phyloP scores from a whole-genome alignment of 2,797 vertebrate genomes.

The Phoebastria nigripes region DNA sequence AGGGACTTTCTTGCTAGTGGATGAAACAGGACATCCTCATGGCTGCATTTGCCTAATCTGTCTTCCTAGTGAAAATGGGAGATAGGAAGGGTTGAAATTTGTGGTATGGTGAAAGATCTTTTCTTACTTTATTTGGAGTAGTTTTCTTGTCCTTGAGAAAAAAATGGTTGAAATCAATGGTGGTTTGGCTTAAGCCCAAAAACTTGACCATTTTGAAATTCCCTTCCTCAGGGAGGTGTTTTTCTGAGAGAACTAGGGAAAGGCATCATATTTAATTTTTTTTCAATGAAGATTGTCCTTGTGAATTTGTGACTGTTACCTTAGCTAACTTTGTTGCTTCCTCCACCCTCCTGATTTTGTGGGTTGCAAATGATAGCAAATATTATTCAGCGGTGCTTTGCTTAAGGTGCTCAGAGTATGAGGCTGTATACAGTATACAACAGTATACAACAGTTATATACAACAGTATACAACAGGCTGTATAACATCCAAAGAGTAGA shows the following conservation, averaged over 20 bases:
- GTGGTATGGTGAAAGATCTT: not conserved
- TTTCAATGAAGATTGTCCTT: not conserved
- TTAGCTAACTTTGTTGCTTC: not conserved
- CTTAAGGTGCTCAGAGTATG: not conserved
- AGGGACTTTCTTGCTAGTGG: not conserved
- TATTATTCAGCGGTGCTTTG: not conserved
- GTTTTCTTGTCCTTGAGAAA: not conserved
- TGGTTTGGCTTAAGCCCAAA: not conserved
- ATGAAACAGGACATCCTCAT: not conserved
- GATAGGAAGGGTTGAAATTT: not conserved
- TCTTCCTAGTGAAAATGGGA: not conserved
- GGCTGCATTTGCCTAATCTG: not conserved
- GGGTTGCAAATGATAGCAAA: not conserved
- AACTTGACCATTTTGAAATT: not conserved
- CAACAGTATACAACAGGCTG: not conserved
- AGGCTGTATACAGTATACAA: not conserved
- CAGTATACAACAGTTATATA: no score
- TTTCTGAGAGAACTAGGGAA: not conserved
- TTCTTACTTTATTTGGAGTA: not conserved
- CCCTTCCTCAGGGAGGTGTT: not conserved
- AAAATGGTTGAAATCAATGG: not conserved
- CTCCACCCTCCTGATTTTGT: not conserved
- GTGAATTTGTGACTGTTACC: not conserved
- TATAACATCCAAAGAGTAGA: constrained; percentile 25
- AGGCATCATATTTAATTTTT: not conserved